phyloP scores from a whole-genome alignment of 1,140 invertebrate genomes.

The Aphelenchoides fujianensis region DNA sequence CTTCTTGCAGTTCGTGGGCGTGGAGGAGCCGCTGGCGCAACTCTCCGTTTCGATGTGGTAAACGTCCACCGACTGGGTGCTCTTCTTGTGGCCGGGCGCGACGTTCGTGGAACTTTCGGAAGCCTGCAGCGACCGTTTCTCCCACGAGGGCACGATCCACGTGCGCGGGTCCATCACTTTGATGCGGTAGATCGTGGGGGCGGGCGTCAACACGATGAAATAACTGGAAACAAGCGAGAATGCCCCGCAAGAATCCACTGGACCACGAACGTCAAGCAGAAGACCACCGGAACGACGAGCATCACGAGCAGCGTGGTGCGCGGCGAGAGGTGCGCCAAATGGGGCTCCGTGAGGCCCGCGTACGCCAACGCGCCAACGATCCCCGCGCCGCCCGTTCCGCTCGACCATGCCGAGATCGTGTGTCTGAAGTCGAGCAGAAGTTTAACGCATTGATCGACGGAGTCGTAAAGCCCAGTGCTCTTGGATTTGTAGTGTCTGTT shows the following conservation, averaged over 20 bases:
- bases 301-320: conserved; percentile 37
- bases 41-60: no score
- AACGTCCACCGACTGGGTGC: no score
- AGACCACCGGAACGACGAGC: conserved; percentile 44
- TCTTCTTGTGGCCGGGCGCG: no score
- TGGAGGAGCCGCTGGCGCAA: no score
- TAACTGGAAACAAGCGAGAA: conserved; percentile 41
- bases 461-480: no score
- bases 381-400: conserved; percentile 52
- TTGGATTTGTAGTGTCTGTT: no score
- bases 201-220: conserved; percentile 33
- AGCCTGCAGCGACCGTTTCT: no score
- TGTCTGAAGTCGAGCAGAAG: conserved; percentile 40
- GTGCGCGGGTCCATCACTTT: conserved; percentile 26
- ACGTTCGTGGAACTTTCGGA: no score
- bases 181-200: conserved; percentile 28
- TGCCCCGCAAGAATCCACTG: neutral
- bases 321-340: conserved; percentile 31
- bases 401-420: conserved; percentile 51
- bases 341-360: conserved; percentile 43
- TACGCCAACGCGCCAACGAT: conserved; percentile 51
- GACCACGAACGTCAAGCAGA: conserved; percentile 41
- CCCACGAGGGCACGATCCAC: conserved; percentile 37
- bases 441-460: no score
- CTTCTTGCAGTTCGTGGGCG: neutral